Evolutionary conservation across 2,113 vertebrate species (phyloP).

Genomic region (Anguilla japonica): DNA sequence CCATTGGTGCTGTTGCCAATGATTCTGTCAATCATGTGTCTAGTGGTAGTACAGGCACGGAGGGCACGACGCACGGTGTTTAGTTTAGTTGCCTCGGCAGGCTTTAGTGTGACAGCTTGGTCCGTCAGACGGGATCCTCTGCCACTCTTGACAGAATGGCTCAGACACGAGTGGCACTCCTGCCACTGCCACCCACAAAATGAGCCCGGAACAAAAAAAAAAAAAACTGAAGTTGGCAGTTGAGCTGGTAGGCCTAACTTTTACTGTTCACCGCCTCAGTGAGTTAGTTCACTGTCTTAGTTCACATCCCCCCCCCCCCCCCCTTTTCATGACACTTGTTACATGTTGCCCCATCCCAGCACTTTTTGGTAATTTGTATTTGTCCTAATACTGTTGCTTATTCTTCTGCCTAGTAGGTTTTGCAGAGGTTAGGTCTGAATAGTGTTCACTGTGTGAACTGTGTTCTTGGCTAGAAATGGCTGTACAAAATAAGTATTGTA

Average conservation of each 20-base stretch:
- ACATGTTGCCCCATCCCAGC: too few relatives aligned
- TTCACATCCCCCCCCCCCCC: too few relatives aligned
- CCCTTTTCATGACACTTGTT: too few relatives aligned
- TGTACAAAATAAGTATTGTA: too few relatives aligned
- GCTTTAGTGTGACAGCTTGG: neutral
- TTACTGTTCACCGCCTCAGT: neutral
- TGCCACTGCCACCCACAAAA: neutral
- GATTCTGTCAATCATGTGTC: neutral
- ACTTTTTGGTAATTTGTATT: too few relatives aligned
- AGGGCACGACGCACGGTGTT: neutral
- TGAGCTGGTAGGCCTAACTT: neutral
- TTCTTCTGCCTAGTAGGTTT: too few relatives aligned
- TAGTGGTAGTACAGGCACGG: neutral
- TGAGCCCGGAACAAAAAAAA: neutral
- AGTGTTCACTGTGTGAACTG: too few relatives aligned
- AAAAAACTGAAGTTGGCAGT: neutral
- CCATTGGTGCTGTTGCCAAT: neutral
- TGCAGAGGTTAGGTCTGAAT: too few relatives aligned
- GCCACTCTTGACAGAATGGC: neutral
- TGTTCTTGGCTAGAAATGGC: too few relatives aligned
- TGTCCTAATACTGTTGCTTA: too few relatives aligned
- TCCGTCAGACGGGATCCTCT: slow-evolving; percentile 1
- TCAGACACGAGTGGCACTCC: neutral
- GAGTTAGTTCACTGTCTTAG: neutral
- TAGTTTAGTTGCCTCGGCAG: neutral